Percentiles rank a stretch among this genome's conserved stretches.
These are phyloP conservation scores for Hydrozoanthus tunicans DNA, from an alignment of 64 coral and sea anemone species.

Conservation along the genomic window DNA sequence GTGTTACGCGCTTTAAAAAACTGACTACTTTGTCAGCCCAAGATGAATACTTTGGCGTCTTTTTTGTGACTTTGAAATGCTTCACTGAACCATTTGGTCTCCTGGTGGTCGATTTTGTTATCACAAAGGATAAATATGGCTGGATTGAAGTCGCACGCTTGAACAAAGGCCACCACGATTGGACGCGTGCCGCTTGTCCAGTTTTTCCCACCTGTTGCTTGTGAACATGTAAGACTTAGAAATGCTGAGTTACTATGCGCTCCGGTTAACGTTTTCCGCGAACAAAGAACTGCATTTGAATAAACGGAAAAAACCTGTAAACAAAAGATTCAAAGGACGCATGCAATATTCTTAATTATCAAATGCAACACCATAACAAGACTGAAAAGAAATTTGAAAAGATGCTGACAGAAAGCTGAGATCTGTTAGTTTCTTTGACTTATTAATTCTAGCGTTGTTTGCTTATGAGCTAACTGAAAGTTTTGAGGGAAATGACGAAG, in stretches of 20 bases:
- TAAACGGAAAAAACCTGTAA: constrained; percentile 14
- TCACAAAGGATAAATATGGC: not conserved
- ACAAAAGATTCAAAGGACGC: constrained; percentile 36
- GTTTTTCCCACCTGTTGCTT: constrained; percentile 45
- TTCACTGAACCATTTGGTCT: not conserved
- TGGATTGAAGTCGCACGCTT: constrained; percentile 37
- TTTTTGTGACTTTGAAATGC: constrained; percentile 22
- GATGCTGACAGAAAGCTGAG: not conserved
- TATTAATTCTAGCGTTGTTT: not conserved
- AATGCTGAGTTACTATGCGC: constrained; percentile 26
- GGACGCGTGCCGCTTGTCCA: constrained; percentile 25
- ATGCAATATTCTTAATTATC: constrained; percentile 9
- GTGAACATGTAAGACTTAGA: constrained; percentile 42
- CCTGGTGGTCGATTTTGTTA: constrained; percentile 1
- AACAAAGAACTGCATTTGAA: constrained; percentile 37
- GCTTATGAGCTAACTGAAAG: not conserved
- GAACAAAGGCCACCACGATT: constrained; percentile 37
- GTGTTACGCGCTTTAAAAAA: constrained; percentile 2
- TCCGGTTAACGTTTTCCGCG: not conserved
- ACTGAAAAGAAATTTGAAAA: not conserved
- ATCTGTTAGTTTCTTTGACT: not conserved
- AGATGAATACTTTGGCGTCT: not conserved
- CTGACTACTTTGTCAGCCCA: not conserved
- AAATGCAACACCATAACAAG: not conserved
- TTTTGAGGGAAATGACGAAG: not conserved